Conservation (phyloP, 2,797 vertebrate species). For the Staurois parvus region DNA sequence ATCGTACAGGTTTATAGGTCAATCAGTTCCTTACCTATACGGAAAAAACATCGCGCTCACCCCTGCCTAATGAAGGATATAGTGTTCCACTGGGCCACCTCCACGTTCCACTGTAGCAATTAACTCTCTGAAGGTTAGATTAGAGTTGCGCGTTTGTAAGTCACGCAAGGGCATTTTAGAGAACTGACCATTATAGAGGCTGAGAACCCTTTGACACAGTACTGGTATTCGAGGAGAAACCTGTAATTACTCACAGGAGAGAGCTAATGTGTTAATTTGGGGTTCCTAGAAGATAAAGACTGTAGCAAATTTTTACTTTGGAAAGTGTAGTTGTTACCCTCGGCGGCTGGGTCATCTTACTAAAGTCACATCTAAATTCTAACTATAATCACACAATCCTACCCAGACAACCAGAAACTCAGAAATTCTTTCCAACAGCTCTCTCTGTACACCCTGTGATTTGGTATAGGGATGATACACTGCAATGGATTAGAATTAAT, state of each 20-base stretch:
- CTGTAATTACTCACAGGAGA: conserved; percentile 33
- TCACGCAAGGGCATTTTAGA: background rate
- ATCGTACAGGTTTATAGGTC: background rate
- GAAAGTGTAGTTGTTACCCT: conserved; percentile 13
- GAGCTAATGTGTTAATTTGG: conserved; percentile 17
- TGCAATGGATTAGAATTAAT: background rate
- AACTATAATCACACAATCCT: background rate
- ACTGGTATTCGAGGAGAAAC: conserved; percentile 16
- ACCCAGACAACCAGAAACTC: background rate
- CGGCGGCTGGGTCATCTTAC: background rate
- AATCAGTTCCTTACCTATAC: background rate
- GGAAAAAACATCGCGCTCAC: background rate
- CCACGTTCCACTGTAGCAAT: conserved; percentile 11
- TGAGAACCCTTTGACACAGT: background rate
- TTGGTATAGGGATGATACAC: background rate
- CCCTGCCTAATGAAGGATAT: conserved; percentile 21
- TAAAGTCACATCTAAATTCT: background rate
- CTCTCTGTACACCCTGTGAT: background rate
- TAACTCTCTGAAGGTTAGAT: conserved; percentile 7
- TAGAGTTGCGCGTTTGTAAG: background rate
- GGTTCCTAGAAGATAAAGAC: background rate
- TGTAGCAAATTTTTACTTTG: background rate
- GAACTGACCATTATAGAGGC: background rate
- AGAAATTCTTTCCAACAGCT: background rate
- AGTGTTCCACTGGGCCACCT: conserved; percentile 9